Evolutionary conservation across 2,888 invertebrate genomes (phyloP), one percentile per base, ranked within the genome.

Genomic region (Heliconius sara): DNA sequence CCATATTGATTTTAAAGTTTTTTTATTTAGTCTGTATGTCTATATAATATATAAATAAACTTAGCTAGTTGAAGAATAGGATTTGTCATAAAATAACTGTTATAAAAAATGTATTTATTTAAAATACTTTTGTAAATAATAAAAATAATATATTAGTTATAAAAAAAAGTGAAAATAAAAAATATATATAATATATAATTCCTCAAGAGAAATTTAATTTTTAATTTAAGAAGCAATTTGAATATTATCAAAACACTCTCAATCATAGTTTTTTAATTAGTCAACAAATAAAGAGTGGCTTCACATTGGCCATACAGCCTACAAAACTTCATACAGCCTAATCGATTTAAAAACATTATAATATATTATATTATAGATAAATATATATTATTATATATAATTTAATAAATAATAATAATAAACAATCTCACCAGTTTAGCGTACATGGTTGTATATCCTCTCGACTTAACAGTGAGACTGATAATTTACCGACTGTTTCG

Each of bases 391-490:
- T 65, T 65, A 65, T 27, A 27, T 65, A 25, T 65, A 52, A 47
- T 12, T 27, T 22, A 27, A 52, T 43, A 63, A 65, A 63, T 39
- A 63, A 67, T 43, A 76, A 71, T 79, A 27, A 76, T 74, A 70
- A 68, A 75, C 81, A 68, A 65, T 89, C 93, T 93, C 83, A 95
- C 94, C 92, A 94, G 86, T 92, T 95, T 95, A 85, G 92, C 92
- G 92, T 89, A 91, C 95, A 95, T 94, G 85, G 85, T 91, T 87
- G 79, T 88, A 82, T 91, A 92, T 94, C 93, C 94, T 94, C 94
- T 94, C 94, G 83, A 92, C 92, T 87, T 70, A 47, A 83, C 82
- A 87, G 92, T 91, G 94, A 94, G 94, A 94, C 94, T 94, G 94
- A 94, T 93, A 84, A 79, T 13, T 60, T 39, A n/a, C 22, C 12